Conservation (phyloP, 2,797 vertebrate species). For the Mus spretus region DNA sequence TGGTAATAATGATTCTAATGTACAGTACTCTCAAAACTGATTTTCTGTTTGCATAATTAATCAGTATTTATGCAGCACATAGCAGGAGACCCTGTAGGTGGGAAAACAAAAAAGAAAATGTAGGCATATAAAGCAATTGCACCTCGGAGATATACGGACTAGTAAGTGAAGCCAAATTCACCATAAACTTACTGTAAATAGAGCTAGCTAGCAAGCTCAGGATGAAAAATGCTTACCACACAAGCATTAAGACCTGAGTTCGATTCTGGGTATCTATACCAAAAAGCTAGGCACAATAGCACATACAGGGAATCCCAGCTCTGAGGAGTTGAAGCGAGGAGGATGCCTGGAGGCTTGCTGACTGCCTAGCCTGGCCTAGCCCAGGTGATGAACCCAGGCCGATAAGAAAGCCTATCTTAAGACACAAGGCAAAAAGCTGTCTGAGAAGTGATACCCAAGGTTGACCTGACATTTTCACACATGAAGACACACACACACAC, state of each 20-base stretch:
- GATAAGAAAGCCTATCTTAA: not conserved
- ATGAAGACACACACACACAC: not conserved
- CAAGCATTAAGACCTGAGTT: not conserved
- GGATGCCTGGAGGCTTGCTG: not conserved
- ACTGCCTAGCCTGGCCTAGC: not conserved
- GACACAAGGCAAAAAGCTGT: not conserved
- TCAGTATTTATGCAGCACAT: constrained; percentile 63
- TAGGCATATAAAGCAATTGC: constrained; percentile 3
- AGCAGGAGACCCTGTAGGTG: not conserved
- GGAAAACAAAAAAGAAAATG: constrained; percentile 37
- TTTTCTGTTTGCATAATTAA: constrained; percentile 70
- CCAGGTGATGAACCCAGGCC: not conserved
- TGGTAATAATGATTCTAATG: constrained; percentile 48
- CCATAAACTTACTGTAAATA: not conserved
- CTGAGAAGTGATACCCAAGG: not conserved
- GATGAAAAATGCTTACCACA: not conserved
- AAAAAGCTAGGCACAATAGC: not conserved
- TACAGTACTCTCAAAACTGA: constrained; percentile 14
- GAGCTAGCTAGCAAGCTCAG: not conserved
- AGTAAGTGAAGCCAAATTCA: constrained; percentile 36
- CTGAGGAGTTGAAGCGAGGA: not conserved
- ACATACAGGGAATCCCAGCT: not conserved
- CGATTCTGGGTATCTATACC: not conserved
- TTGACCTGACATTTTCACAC: not conserved
- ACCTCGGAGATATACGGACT: constrained; percentile 27